phyloP scores from a whole-genome alignment of 2,888 invertebrate genomes.

The Xanthorhoe designata region DNA sequence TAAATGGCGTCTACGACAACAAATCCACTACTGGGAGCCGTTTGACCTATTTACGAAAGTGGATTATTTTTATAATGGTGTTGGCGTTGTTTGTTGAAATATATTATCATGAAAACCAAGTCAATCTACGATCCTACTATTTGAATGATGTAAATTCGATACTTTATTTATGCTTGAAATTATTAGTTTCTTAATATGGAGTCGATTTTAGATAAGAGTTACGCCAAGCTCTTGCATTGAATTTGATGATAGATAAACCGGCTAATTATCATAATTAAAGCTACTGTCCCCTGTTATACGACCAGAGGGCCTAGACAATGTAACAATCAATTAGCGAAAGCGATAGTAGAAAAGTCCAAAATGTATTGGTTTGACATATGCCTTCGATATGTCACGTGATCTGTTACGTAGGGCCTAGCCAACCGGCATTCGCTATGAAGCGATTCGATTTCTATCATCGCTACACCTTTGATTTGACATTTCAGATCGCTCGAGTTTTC shows the following conservation, averaged over 20 bases:
- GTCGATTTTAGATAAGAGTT: conserved; percentile 35
- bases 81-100: background rate
- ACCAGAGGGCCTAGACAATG: no score
- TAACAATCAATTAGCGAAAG: no score
- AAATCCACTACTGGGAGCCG: conserved; percentile 26
- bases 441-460: no score
- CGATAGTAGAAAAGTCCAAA: no score
- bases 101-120: background rate
- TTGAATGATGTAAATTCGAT: no score
- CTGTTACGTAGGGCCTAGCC: no score
- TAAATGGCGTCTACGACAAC: conserved; percentile 30
- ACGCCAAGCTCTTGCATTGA: conserved; percentile 40
- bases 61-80: conserved; percentile 29
- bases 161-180: background rate
- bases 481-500: no score
- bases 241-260: conserved; percentile 42
- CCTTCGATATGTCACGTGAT: no score
- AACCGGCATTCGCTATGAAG: no score
- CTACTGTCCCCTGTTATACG: conserved; percentile 41
- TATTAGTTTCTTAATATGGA: conserved; percentile 8
- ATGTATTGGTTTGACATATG: no score
- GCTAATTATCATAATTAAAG: conserved; percentile 46
- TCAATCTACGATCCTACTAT: background rate
- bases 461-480: no score
- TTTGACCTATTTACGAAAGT: conserved; percentile 43